Conservation (phyloP, 2,888 invertebrate species). For the Arctia plantaginis region DNA sequence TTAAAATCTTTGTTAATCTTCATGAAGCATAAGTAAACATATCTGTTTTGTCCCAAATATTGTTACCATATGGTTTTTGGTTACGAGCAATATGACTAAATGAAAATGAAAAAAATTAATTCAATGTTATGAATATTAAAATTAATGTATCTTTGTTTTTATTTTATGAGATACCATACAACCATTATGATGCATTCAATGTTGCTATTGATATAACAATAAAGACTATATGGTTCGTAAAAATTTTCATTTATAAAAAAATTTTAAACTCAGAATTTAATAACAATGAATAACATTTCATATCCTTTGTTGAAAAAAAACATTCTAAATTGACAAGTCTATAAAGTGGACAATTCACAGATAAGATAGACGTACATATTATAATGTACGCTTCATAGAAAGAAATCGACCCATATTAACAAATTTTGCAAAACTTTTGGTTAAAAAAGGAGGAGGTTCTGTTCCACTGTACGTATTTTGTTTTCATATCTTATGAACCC, state of each 20-base stretch:
- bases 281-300: no score
- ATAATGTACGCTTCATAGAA: no score
- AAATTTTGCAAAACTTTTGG: neutral
- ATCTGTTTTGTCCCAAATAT: neutral
- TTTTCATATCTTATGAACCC: neutral
- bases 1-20: no score
- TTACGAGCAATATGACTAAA: neutral
- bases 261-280: no score
- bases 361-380: no score
- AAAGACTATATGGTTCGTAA: neutral
- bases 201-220: neutral
- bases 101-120: neutral
- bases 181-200: neutral
- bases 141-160: neutral
- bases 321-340: no score
- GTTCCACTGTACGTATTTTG: no score
- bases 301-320: no score
- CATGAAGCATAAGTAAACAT: neutral
- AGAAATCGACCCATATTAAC: neutral
- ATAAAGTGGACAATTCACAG: no score
- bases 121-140: neutral
- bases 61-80: neutral
- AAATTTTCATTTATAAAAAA: no score
- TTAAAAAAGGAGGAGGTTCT: no score
- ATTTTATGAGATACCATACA: neutral